Conservation (phyloP, 2,888 invertebrate species). For the Calameuta filiformis region DNA sequence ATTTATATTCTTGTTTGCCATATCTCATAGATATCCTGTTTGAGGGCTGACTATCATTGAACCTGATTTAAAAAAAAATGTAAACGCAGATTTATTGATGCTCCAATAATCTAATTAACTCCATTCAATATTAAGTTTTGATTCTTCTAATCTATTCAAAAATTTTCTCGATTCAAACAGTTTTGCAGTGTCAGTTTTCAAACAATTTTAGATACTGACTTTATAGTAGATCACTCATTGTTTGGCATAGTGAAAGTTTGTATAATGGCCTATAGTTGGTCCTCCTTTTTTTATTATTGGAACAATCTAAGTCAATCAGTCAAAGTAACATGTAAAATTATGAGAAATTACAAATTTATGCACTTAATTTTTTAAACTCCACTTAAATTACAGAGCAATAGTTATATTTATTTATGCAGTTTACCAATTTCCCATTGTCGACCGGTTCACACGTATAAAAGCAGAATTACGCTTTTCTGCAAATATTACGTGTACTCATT, state of each 20-base stretch:
- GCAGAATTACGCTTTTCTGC: background rate
- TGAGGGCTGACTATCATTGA: background rate
- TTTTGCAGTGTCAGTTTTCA: too few species aligned
- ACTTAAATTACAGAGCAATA: background rate
- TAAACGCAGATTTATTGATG: background rate
- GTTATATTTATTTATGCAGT: background rate
- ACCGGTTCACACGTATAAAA: background rate
- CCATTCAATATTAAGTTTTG: background rate
- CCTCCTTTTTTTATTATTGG: background rate
- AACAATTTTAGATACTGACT: too few species aligned
- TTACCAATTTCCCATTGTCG: background rate
- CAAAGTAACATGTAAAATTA: background rate
- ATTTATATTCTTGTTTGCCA: background rate
- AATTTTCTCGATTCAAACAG: too few species aligned
- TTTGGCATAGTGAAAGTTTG: too few species aligned
- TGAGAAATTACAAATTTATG: background rate
- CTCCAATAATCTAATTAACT: background rate
- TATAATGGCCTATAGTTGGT: background rate
- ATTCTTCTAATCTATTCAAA: too few species aligned
- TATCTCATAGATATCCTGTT: background rate
- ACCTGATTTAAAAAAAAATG: background rate
- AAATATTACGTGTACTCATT: background rate
- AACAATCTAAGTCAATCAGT: too few species aligned
- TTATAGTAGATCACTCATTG: too few species aligned
- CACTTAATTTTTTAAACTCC: background rate